Conservation (phyloP, 2,797 vertebrate genomes). For the Triplophysa yarkandensis region DNA sequence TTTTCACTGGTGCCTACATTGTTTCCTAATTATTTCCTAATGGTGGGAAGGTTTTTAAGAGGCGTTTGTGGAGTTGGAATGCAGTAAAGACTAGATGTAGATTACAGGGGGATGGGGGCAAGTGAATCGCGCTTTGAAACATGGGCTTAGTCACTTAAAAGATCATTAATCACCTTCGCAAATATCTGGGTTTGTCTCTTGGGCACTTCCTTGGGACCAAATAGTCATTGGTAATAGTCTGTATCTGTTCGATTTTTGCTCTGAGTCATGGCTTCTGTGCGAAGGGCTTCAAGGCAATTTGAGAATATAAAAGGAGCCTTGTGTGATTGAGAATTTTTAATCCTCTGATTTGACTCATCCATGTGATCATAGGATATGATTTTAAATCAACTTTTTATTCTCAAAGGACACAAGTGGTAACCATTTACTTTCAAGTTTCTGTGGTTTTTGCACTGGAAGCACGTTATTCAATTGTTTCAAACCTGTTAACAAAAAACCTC, state of each 20-base stretch:
- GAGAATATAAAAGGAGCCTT: constrained; percentile 26
- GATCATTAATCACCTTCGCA: constrained; percentile 2
- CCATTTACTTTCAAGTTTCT: neutral
- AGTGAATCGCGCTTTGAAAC: constrained; percentile 1
- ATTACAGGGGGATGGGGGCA: constrained; percentile 3
- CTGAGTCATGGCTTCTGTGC: constrained; percentile 18
- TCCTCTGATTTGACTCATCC: constrained; percentile 32
- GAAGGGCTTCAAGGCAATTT: constrained; percentile 16
- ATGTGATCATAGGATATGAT: constrained; percentile 18
- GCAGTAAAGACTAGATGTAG: neutral
- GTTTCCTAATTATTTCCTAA: constrained; percentile 2
- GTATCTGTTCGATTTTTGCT: constrained; percentile 35
- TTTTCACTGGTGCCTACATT: neutral
- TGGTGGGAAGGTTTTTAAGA: constrained; percentile 8
- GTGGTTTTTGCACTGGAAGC: neutral
- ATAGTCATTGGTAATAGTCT: constrained; percentile 16
- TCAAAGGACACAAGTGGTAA: neutral
- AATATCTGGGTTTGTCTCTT: constrained; percentile 32
- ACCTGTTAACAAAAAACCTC: neutral
- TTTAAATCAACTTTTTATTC: neutral
- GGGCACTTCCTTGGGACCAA: constrained; percentile 14
- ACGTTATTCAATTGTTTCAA: neutral
- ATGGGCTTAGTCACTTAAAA: neutral
- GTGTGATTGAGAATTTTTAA: constrained; percentile 22
- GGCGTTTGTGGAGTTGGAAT: neutral